A percentile compares a stretch with the other conserved stretches of the same genome.
These are phyloP conservation scores for Eupsittula cactorum DNA, from an alignment of 2,113 vertebrate species.

Conservation along the genomic window DNA sequence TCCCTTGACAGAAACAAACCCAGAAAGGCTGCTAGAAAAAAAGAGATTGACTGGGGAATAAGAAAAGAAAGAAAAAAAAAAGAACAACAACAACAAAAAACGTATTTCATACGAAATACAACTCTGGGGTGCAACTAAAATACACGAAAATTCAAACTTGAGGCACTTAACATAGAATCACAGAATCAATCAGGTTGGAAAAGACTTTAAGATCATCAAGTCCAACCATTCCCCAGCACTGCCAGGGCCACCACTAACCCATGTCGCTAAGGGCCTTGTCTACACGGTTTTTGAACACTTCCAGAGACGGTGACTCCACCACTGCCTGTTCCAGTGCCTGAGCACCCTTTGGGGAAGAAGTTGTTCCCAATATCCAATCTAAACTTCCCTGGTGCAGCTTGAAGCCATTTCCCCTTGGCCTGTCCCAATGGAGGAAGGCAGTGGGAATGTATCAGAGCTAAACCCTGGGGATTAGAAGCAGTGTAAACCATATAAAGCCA, in stretches of 20 bases:
- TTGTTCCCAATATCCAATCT: too few relatives aligned
- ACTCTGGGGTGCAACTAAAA: neutral
- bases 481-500: neutral
- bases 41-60: neutral
- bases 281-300: too few relatives aligned
- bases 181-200: too few relatives aligned
- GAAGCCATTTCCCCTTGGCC: too few relatives aligned
- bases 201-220: too few relatives aligned
- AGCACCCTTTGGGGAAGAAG: too few relatives aligned
- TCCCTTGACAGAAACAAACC: constrained; percentile 5
- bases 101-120: neutral
- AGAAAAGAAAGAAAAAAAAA: neutral
- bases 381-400: too few relatives aligned
- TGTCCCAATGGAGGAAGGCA: neutral
- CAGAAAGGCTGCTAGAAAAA: neutral
- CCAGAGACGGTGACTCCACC: too few relatives aligned
- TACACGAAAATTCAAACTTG: neutral
- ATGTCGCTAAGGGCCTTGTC: too few relatives aligned
- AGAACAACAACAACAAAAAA: neutral
- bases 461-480: neutral
- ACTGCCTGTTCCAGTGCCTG: too few relatives aligned
- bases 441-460: neutral
- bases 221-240: too few relatives aligned
- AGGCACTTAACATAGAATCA: neutral
- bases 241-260: too few relatives aligned